These are phyloP conservation scores for Fissipunctia ypsillon DNA, from an alignment of 2,888 invertebrate species.

Conservation along the genomic window DNA sequence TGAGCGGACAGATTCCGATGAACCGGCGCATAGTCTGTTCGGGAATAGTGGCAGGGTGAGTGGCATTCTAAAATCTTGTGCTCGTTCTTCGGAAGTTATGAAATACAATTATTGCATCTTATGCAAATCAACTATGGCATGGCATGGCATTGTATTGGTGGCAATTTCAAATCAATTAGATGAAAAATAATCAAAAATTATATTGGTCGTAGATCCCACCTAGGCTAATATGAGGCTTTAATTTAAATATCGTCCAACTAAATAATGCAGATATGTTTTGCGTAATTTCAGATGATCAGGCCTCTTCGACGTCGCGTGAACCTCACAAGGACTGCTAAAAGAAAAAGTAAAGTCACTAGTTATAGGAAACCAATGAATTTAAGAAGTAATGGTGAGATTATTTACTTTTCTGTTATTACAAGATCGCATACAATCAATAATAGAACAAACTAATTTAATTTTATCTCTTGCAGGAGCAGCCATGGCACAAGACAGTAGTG, in stretches of 20 bases:
- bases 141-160: background rate
- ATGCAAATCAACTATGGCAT: background rate
- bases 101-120: background rate
- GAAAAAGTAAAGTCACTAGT: slow-evolving; percentile 85
- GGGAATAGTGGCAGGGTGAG: slow-evolving; percentile 76
- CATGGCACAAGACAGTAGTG: slow-evolving; percentile 80
- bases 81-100: background rate
- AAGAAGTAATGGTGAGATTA: slow-evolving; percentile 80
- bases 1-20: slow-evolving; percentile 86
- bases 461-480: slow-evolving; percentile 72
- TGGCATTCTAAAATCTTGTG: background rate
- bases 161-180: background rate
- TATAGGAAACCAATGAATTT: slow-evolving; percentile 84
- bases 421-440: background rate
- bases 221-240: background rate
- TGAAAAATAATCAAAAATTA: too few species aligned
- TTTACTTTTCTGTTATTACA: background rate
- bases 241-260: background rate
- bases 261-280: slow-evolving; percentile 4
- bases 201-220: too few species aligned
- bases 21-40: slow-evolving; percentile 78
- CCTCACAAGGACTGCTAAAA: slow-evolving; percentile 82
- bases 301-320: slow-evolving; percentile 85
- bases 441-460: background rate
- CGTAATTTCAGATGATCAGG: slow-evolving; percentile 79